phyloP scores from a whole-genome alignment of 2,888 invertebrate species.

The Temnothorax rugatulus region DNA sequence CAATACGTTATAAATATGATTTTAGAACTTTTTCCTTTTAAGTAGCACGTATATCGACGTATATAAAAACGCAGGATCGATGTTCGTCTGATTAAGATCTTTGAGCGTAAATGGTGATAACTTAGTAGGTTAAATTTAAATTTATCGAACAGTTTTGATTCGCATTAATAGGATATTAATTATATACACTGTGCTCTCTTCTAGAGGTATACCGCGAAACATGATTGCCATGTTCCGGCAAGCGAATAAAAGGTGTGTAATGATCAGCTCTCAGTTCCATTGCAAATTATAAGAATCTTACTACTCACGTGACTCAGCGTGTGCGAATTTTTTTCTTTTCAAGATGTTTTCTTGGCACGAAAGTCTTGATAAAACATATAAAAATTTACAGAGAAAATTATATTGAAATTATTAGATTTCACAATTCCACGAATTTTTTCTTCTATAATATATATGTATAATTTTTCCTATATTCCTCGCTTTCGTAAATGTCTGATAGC shows the following conservation, averaged over 20 bases:
- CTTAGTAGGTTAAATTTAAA: conserved; percentile 31
- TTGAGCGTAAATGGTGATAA: neutral
- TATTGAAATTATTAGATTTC: neutral
- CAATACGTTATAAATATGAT: neutral
- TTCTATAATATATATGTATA: neutral
- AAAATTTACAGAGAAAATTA: conserved; percentile 8
- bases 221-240: conserved; percentile 8
- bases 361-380: neutral
- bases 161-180: conserved; percentile 38
- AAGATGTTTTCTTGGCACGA: neutral
- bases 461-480: neutral
- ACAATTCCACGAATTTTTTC: neutral
- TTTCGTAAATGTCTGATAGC: neutral
- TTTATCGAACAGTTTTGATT: neutral
- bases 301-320: neutral
- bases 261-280: neutral
- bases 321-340: neutral
- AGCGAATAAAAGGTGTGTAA: conserved; percentile 15
- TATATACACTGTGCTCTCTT: conserved; percentile 1
- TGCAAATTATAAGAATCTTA: neutral
- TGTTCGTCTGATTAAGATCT: neutral
- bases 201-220: neutral
- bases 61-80: neutral
- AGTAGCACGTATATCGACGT: neutral
- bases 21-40: neutral